Base-by-base conservation (phyloP, 1,140 invertebrate genomes). In the Pomacea maculata region DNA sequence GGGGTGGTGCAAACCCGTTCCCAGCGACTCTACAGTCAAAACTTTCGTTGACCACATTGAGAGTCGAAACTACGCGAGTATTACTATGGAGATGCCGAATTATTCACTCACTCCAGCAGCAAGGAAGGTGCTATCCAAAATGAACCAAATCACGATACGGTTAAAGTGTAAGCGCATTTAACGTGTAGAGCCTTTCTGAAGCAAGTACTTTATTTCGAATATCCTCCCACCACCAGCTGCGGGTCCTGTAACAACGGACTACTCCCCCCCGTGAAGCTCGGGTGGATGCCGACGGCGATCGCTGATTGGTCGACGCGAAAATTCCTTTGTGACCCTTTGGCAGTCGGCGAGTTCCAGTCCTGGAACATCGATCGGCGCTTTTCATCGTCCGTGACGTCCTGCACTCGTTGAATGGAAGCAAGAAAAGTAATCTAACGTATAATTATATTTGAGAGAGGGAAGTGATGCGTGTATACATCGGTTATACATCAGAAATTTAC, bases 261-360 rank as follows among this genome's bases (percentile, higher is more conserved):
- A 61, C 57, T 61, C 57, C 57, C 57, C 57, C 57, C 34, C 34
- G 57, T 61, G 11, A 61, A 61, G 57, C 57, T 61, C 57, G 11
- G 57, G 57, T 61, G 67, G 67, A n/a, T 25, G 21, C 67, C 67
- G 14, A 70, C 2, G 10, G n/a, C 21, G n/a, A 70, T 3, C 67
- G 67, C 12, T 70, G 14, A 70, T 70, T 70, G 67, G 67, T n/a
- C 67, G 67, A 70, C 29, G 67, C 67, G 1, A 34, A 70, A 70
- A 70, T 70, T 70, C 67, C 67, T 70, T 70, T 70, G 67, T 70
- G 67, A 70, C 67, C n/a, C 67, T 25, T 61, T 61, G 4, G 57
- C 57, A 2, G 11, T 61, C 15, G 11, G 11, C 57, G 15, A 61
- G 57, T 17, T n/a, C 21, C 67, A 70, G 12, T 11, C 67, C 12